Evolutionary conservation across 2,888 invertebrate genomes (phyloP).

Genomic region (Hecatera dysodea): DNA sequence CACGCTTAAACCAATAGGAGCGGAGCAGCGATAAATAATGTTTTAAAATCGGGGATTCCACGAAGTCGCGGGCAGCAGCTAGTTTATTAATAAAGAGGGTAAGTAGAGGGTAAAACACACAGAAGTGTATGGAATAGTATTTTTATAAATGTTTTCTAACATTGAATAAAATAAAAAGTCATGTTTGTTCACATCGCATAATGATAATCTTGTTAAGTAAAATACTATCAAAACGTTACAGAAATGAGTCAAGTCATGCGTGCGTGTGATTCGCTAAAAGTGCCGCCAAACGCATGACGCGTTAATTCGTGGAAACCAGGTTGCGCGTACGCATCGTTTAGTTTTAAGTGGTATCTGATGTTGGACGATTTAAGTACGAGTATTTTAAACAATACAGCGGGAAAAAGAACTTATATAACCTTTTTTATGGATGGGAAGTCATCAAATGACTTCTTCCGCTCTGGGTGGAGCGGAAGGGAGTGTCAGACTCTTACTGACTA

Average conservation of each 20-base stretch:
- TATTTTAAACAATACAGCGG: not conserved
- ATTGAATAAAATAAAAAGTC: not conserved
- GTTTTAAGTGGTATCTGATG: not conserved
- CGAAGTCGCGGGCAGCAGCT: no score
- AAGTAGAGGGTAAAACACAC: no score
- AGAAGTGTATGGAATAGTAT: no score
- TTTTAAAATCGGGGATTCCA: no score
- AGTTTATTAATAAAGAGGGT: no score
- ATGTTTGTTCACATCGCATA: not conserved
- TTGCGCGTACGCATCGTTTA: conserved; percentile 42
- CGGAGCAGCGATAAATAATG: no score
- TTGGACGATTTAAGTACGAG: not conserved
- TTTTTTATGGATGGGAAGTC: no score
- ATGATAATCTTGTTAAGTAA: conserved; percentile 26
- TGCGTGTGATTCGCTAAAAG: conserved; percentile 35
- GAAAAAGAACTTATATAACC: no score
- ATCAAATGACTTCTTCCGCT: no score
- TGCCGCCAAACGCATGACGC: conserved; percentile 25
- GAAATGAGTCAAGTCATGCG: conserved; percentile 45
- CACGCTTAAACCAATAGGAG: no score
- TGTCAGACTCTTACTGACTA: no score
- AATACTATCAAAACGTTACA: conserved; percentile 13
- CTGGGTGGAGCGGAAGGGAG: no score
- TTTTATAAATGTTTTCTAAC: not conserved
- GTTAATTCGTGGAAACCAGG: conserved; percentile 30